A percentile compares a stretch with the other conserved stretches of the same genome.
phyloP scores from a whole-genome alignment of 35 echinoderm and acorn worm genomes.

The Heliocidaris erythrogramma region DNA sequence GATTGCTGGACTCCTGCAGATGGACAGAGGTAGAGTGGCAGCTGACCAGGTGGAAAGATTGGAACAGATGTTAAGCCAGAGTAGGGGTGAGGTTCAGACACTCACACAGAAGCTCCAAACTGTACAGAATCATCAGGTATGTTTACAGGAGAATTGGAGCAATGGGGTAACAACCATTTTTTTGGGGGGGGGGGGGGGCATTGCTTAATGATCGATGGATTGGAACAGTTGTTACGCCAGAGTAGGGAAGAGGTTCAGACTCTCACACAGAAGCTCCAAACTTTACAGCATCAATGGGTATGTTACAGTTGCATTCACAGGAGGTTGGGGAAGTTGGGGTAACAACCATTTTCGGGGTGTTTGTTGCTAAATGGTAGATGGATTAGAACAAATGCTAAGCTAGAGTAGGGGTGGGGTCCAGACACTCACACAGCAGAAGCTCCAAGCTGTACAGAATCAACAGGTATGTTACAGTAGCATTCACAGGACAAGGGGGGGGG shows the following conservation, averaged over 20 bases:
- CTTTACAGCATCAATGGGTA: slow-evolving; percentile 51
- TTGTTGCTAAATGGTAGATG: too few relatives aligned
- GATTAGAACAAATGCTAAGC: too few relatives aligned
- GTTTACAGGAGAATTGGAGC: not conserved
- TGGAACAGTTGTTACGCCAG: slow-evolving; percentile 65
- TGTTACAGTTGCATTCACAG: not conserved
- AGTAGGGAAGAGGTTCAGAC: slow-evolving; percentile 62
- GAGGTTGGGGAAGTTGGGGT: not conserved
- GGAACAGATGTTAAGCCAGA: slow-evolving; percentile 64
- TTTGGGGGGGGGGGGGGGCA: too few relatives aligned
- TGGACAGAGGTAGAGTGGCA: slow-evolving; percentile 62
- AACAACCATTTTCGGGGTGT: not conserved
- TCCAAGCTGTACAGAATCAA: too few relatives aligned
- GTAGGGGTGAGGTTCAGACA: slow-evolving; percentile 57
- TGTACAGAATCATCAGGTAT: slow-evolving; percentile 53
- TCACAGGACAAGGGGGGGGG: too few relatives aligned
- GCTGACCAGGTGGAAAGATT: slow-evolving; percentile 59
- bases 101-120: slow-evolving; percentile 61
- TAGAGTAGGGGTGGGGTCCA: too few relatives aligned
- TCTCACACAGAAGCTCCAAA: slow-evolving; percentile 60
- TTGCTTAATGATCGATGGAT: too few relatives aligned
- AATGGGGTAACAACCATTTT: not conserved
- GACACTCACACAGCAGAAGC: too few relatives aligned
- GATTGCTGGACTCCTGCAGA: slow-evolving; percentile 74
- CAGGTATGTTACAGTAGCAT: too few relatives aligned